Conservation (phyloP, 2,797 vertebrate genomes). For the Cygnus olor region DNA sequence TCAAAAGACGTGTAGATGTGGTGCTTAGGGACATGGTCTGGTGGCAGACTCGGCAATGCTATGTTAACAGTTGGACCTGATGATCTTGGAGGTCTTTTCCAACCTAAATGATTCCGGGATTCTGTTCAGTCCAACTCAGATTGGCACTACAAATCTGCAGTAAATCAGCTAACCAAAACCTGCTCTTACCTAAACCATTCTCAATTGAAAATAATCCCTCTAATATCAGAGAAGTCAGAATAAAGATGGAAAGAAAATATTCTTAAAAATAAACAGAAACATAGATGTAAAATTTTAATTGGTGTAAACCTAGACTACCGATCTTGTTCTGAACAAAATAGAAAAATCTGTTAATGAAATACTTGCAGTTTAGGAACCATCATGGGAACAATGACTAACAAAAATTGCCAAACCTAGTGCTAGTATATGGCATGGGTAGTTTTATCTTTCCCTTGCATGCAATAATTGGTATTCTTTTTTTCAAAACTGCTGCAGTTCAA, state of each 20-base stretch:
- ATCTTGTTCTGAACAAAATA: background rate
- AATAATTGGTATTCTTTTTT: background rate
- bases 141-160: background rate
- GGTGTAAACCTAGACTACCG: background rate
- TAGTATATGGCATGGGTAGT: background rate
- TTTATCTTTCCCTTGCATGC: background rate
- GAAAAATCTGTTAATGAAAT: background rate
- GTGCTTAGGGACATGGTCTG: no score
- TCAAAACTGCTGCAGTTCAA: background rate
- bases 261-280: background rate
- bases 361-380: background rate
- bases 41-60: no score
- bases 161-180: background rate
- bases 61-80: no score
- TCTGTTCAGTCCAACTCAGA: background rate
- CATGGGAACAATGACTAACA: background rate
- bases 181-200: background rate
- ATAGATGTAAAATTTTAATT: background rate
- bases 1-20: no score
- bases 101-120: no score
- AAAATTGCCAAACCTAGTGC: background rate
- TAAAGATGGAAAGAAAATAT: background rate
- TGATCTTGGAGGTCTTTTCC: no score
- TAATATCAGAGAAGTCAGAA: background rate
- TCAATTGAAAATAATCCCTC: background rate